These are phyloP conservation scores for Cryptotermes secundus DNA, from an alignment of 1,140 invertebrate genomes.

Conservation along the genomic window DNA sequence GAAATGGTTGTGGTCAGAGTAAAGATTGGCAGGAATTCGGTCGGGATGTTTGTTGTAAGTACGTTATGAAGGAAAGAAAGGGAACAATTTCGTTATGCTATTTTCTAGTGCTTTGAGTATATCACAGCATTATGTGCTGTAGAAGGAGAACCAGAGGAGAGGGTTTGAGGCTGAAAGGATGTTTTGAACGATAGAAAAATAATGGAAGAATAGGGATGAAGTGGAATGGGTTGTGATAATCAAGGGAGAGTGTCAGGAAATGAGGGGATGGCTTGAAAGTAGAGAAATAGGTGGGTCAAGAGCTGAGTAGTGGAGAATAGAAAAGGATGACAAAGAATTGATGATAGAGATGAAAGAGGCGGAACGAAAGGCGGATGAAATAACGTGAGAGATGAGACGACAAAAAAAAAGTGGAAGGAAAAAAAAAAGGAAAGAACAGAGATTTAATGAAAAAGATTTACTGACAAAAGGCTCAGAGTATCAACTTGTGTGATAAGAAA, in stretches of 20 bases:
- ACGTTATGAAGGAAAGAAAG: not conserved
- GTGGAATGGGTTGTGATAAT: not conserved
- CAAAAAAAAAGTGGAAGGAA: not conserved
- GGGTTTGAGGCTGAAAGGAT: not conserved
- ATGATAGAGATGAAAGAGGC: not conserved
- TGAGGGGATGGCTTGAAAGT: not conserved
- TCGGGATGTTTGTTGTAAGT: slow-evolving; percentile 4
- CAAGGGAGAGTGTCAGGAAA: too few species aligned
- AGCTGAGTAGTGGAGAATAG: not conserved
- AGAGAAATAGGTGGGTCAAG: not conserved
- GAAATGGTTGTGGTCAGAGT: not conserved
- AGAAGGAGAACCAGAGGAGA: not conserved
- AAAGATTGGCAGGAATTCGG: not conserved
- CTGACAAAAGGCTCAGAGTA: not conserved
- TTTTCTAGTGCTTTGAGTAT: slow-evolving; percentile 7
- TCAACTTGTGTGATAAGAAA: not conserved
- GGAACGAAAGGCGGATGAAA: not conserved
- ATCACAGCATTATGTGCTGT: not conserved
- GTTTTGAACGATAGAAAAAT: slow-evolving; percentile 17
- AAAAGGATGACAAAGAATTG: slow-evolving; percentile 6
- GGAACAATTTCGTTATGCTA: slow-evolving; percentile 1
- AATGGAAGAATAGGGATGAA: not conserved
- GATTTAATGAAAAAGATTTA: slow-evolving; percentile 20
- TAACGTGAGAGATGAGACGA: not conserved
- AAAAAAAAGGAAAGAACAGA: not conserved